phyloP scores from a whole-genome alignment of 92 coral and sea anemone genomes.

The Virgularia gustaviana region DNA sequence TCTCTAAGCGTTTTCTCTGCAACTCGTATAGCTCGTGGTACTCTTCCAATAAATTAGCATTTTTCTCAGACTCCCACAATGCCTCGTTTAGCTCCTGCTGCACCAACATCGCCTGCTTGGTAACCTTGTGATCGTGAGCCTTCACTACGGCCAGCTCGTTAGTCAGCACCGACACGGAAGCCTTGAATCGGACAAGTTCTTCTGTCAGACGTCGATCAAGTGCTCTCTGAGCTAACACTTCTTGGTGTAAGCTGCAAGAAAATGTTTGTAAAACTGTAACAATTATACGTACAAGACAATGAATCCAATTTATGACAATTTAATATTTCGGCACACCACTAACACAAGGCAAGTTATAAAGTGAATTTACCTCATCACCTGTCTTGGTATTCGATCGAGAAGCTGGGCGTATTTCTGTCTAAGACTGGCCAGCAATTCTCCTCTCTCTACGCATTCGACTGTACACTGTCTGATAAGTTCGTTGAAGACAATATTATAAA shows the following conservation, averaged over 20 bases:
- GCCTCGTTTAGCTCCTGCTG: slow-evolving; percentile 70
- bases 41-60: slow-evolving; percentile 84
- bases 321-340: not conserved
- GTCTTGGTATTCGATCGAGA: slow-evolving; percentile 90
- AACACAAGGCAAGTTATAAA: no score
- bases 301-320: no score
- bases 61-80: slow-evolving; percentile 83
- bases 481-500: slow-evolving; percentile 88
- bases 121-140: slow-evolving; percentile 93
- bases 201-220: slow-evolving; percentile 93
- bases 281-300: no score
- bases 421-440: slow-evolving; percentile 79
- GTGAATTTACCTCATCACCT: slow-evolving; percentile 73
- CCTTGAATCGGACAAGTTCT: slow-evolving; percentile 90
- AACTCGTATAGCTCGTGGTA: slow-evolving; percentile 93
- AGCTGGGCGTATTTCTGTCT: slow-evolving; percentile 81
- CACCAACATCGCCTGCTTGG: slow-evolving; percentile 74
- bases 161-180: slow-evolving; percentile 80
- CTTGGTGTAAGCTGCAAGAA: slow-evolving; percentile 89
- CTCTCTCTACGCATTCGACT: slow-evolving; percentile 93
- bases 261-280: not conserved
- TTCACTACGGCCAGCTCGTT: slow-evolving; percentile 84
- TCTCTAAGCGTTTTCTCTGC: slow-evolving; percentile 85
- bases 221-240: slow-evolving; percentile 95
- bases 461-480: slow-evolving; percentile 98